A percentile compares a stretch with the other conserved stretches of the same genome.
Evolutionary conservation across 2,113 vertebrate species (phyloP).

Genomic region (Entomyzon cyanotis): DNA sequence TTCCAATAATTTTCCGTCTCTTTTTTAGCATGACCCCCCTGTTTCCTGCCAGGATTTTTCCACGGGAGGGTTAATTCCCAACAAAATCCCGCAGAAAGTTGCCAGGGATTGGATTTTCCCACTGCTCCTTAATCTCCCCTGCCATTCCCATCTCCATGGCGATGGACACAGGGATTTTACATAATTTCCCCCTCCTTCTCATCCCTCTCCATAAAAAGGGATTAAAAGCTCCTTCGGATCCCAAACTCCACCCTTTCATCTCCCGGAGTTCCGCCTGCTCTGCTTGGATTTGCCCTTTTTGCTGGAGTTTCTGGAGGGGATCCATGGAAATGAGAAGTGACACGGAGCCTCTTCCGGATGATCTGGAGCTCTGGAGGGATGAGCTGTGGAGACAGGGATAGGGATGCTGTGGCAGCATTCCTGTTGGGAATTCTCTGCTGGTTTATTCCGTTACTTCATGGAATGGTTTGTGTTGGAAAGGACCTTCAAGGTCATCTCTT

Average conservation of each 20-base stretch:
- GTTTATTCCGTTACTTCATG: not conserved
- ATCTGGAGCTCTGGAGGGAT: not conserved
- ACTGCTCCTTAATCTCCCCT: not conserved
- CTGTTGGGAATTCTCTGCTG: accelerated
- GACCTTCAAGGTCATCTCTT: accelerated
- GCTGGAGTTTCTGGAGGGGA: not conserved
- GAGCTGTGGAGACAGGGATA: not conserved
- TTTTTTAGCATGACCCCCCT: accelerated
- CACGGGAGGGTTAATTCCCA: not conserved
- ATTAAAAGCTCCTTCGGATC: not conserved
- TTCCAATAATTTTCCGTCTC: not conserved
- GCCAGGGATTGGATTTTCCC: not conserved
- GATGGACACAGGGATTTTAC: not conserved
- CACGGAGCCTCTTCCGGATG: not conserved
- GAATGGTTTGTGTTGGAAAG: not conserved
- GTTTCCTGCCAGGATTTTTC: not conserved
- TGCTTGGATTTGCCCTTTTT: not conserved
- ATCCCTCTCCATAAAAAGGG: not conserved
- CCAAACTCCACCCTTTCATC: not conserved
- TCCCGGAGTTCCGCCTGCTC: not conserved
- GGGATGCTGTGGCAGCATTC: not conserved
- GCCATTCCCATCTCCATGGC: not conserved
- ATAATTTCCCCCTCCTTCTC: not conserved
- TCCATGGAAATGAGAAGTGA: not conserved
- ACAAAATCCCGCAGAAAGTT: not conserved